These are phyloP conservation scores for Hydrolagus colliei DNA, from an alignment of 2,797 vertebrate species.

Conservation along the genomic window DNA sequence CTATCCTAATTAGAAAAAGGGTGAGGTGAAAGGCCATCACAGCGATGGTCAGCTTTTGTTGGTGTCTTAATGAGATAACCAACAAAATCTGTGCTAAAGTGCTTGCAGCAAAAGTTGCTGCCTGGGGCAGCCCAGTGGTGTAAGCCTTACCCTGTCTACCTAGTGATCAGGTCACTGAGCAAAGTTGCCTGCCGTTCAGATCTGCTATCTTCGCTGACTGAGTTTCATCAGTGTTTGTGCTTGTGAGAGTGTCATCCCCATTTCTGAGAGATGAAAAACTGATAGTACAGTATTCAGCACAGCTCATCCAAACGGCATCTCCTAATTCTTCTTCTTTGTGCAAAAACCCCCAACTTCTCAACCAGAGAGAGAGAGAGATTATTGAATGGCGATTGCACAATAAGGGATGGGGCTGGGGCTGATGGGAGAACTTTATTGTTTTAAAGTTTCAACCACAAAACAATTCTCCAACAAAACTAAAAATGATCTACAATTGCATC, in stretches of 20 bases:
- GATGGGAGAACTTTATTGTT: not conserved
- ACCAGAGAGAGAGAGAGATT: not conserved
- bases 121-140: conserved; percentile 23
- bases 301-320: not conserved
- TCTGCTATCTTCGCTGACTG: conserved; percentile 17
- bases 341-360: conserved; percentile 1
- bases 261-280: conserved; percentile 21
- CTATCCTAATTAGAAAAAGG: conserved; percentile 22
- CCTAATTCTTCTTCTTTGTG: no score
- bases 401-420: not conserved
- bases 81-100: conserved; percentile 31
- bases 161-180: conserved; percentile 26
- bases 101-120: conserved; percentile 21
- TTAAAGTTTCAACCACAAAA: not conserved
- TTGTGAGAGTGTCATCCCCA: not conserved
- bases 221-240: conserved; percentile 20
- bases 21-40: conserved; percentile 24
- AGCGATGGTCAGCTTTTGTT: conserved; percentile 14
- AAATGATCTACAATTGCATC: not conserved
- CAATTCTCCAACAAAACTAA: conserved; percentile 6
- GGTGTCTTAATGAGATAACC: conserved; percentile 30
- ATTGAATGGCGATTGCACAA: not conserved
- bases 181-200: conserved; percentile 23
- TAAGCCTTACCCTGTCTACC: conserved; percentile 17
- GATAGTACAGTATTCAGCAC: conserved; percentile 10